Percentiles rank a stretch among this genome's conserved stretches.
Evolutionary conservation across 2,797 vertebrate genomes (phyloP).

Genomic region (Tauraco hartlaubi): DNA sequence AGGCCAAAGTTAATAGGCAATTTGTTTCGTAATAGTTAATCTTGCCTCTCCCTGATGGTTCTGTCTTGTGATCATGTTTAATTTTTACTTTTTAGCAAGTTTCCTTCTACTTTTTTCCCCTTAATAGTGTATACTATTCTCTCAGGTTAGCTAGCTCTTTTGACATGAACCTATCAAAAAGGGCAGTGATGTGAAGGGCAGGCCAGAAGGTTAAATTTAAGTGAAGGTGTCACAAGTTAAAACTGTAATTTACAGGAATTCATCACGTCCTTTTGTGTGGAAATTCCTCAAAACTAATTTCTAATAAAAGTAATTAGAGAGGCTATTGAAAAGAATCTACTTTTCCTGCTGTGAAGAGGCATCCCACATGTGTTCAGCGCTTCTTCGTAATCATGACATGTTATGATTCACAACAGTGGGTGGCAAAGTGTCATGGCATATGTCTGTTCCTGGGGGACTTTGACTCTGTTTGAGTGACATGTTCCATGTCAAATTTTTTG

Average conservation of each 20-base stretch:
- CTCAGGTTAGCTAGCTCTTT: background rate
- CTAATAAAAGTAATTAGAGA: background rate
- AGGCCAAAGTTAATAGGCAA: background rate
- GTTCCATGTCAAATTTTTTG: background rate
- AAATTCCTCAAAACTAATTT: background rate
- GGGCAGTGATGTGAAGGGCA: background rate
- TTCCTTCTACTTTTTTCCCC: background rate
- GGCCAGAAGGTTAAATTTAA: background rate
- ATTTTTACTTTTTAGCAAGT: background rate
- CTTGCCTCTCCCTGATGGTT: background rate
- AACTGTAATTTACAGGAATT: background rate
- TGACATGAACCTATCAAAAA: background rate
- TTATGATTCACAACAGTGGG: background rate
- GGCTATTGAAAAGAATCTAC: background rate
- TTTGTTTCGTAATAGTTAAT: background rate
- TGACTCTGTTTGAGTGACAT: background rate
- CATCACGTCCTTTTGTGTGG: background rate
- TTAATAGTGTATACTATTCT: background rate
- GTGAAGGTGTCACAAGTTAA: background rate
- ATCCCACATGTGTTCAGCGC: background rate
- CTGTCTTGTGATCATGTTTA: background rate
- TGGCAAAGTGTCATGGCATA: background rate
- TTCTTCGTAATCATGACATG: background rate
- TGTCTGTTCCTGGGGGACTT: background rate
- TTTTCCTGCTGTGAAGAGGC: background rate